phyloP scores from a whole-genome alignment of 1,140 invertebrate species.

The Aphaenogaster rudis region DNA sequence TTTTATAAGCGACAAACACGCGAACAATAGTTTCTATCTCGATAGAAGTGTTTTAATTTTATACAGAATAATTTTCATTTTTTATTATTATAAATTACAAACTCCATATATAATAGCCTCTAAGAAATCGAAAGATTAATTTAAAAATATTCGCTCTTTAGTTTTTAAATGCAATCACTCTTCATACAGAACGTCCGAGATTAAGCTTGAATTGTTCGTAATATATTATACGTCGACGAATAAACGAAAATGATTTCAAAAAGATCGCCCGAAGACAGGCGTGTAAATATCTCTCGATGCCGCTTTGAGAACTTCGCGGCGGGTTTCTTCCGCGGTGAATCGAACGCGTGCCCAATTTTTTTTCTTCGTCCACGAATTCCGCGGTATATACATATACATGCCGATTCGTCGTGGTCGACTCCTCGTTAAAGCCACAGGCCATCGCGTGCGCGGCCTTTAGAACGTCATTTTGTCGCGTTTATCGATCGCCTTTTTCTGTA shows the following conservation, averaged over 20 bases:
- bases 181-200: not conserved
- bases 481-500: slow-evolving; percentile 77
- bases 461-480: slow-evolving; percentile 82
- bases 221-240: not conserved
- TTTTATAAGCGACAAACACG: not conserved
- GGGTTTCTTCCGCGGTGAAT: slow-evolving; percentile 64
- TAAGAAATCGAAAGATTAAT: not conserved
- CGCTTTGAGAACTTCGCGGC: slow-evolving; percentile 41
- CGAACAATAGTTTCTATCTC: not conserved
- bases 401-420: slow-evolving; percentile 53
- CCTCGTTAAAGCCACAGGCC: slow-evolving; percentile 74
- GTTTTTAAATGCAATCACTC: not conserved
- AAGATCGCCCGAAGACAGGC: slow-evolving; percentile 8
- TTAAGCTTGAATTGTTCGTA: not conserved
- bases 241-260: slow-evolving; percentile 8
- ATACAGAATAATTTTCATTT: not conserved
- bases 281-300: slow-evolving; percentile 55
- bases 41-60: not conserved
- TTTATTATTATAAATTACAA: not conserved
- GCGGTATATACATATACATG: not conserved
- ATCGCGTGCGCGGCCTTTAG: slow-evolving; percentile 75
- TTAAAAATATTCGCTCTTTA: not conserved
- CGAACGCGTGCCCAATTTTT: slow-evolving; percentile 13
- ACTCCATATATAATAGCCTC: not conserved
- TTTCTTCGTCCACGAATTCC: slow-evolving; percentile 34